Evolutionary conservation across 2,888 invertebrate species (phyloP), one percentile per base, ranked within the genome.

Genomic region (Rhyacophila evoluta): DNA sequence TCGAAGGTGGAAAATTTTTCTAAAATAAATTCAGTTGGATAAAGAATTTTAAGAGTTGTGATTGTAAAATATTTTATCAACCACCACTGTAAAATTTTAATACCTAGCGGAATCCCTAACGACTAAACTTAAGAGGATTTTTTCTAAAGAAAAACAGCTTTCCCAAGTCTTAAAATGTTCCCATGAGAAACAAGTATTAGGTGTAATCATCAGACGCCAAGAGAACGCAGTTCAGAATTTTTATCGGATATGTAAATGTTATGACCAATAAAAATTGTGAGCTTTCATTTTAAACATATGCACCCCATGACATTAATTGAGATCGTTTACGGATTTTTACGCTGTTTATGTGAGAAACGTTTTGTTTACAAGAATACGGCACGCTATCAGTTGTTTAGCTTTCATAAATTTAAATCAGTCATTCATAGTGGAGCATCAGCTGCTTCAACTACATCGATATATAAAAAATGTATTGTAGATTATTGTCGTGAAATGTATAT

Each of bases 181-280:
- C 89, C 87, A 67, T n/a, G 81, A 78, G 81, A 70, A 85, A 88
- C 86, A 88, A 88, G 89, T 89, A 86, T 86, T 86, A 82, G 87
- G 86, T 86, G 84, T 85, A 81, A 83, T 83, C 84, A 85, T 85
- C 75, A 80, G 81, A 55, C 25, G 55, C 55, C 81, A 74, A 81
- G 81, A 83, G 82, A 79, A 79, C 79, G 80, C 68, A 82, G 79
- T 80, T 28, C 33, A 36, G 75, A 70, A 28, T 78, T 81, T 81
- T 81, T 79, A 80, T 82, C 87, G 87, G 87, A 87, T 89, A 90
- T 90, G 89, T 89, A 88, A 90, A 90, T 90, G 87, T 89, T 89
- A 89, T 89, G 88, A 89, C 89, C 89, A 88, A 88, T 88, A 89
- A 89, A 89, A 82, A 89, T 73, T 73, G 39, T 70, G 39, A 38